Conservation (phyloP, 2,113 vertebrate genomes). For the Pelodiscus sinensis region DNA sequence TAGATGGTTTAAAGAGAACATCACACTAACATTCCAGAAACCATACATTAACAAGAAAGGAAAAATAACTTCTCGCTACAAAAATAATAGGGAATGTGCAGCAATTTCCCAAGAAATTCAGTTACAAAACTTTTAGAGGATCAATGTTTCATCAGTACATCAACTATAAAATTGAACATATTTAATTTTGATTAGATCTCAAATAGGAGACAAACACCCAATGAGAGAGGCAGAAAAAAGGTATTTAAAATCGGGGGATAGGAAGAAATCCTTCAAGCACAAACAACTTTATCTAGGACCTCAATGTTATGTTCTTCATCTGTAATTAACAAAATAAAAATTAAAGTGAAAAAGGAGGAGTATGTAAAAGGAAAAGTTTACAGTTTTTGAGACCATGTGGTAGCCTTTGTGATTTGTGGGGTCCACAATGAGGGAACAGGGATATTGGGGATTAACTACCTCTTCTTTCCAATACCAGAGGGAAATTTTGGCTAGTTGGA, state of each 20-base stretch:
- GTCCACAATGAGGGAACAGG: rapidly evolving
- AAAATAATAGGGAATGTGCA: rapidly evolving
- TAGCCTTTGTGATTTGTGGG: rapidly evolving
- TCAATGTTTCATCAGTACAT: not conserved
- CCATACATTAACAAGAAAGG: not conserved
- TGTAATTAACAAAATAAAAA: not conserved
- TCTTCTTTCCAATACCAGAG: not conserved
- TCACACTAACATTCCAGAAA: rapidly evolving
- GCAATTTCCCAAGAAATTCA: not conserved
- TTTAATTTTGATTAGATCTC: not conserved
- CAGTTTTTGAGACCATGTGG: not conserved
- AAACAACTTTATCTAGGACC: not conserved
- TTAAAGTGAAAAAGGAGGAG: not conserved
- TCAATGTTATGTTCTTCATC: rapidly evolving
- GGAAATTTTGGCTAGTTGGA: not conserved
- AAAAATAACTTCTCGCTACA: not conserved
- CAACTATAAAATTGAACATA: rapidly evolving
- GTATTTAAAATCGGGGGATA: not conserved
- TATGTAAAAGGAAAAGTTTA: not conserved
- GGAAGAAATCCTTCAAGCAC: not conserved
- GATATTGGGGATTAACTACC: too few relatives aligned
- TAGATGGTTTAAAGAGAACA: not conserved
- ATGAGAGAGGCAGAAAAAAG: not conserved
- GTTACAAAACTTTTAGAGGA: not conserved
- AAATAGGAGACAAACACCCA: rapidly evolving